Percentiles rank a stretch among this genome's conserved stretches.
Evolutionary conservation across 2,797 vertebrate genomes (phyloP).

Genomic region (Huso huso): DNA sequence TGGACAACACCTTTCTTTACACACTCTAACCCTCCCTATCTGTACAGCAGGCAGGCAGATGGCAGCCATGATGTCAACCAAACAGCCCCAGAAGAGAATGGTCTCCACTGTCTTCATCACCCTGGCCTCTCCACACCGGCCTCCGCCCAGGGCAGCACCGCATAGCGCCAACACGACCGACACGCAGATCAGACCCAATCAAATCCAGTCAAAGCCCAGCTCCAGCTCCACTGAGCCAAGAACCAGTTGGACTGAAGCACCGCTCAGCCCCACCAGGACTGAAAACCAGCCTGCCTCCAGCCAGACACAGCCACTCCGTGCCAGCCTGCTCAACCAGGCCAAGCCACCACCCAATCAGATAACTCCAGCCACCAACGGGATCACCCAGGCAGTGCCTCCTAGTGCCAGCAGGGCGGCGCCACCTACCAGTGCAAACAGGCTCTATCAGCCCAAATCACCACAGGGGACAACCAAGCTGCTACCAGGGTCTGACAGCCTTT

Average conservation of each 20-base stretch:
- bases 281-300: background rate
- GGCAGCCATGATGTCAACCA: conserved; percentile 49
- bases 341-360: conserved; percentile 21
- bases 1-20: conserved; percentile 3
- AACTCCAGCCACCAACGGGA: conserved; percentile 26
- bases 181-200: background rate
- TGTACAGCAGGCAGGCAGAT: background rate
- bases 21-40: background rate
- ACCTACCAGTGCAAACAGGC: conserved; percentile 8
- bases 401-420: conserved; percentile 9
- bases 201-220: background rate
- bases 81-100: conserved; percentile 64
- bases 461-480: background rate
- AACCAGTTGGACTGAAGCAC: conserved; percentile 17
- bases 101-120: conserved; percentile 87
- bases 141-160: conserved; percentile 45
- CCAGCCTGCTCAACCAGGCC: background rate
- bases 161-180: conserved; percentile 31
- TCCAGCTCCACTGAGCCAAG: conserved; percentile 15
- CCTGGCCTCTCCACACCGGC: conserved; percentile 65
- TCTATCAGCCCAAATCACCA: background rate
- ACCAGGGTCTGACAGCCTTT: no score
- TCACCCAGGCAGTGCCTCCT: conserved; percentile 5
- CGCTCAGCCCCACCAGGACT: conserved; percentile 20
- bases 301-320: background rate